phyloP scores from a whole-genome alignment of 2,797 vertebrate species.

The Okamejei kenojei region DNA sequence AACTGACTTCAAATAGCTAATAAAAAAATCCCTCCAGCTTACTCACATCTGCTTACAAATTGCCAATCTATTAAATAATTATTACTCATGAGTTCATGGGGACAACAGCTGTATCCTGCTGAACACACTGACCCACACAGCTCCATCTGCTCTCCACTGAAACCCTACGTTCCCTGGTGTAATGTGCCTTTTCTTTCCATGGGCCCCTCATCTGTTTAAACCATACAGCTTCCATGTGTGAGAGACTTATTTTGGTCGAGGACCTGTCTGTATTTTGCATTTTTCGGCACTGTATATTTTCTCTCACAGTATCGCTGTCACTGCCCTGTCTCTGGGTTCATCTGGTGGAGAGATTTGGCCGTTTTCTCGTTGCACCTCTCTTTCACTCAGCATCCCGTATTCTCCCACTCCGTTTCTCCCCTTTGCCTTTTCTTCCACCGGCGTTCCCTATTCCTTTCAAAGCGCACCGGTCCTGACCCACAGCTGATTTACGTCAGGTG shows the following conservation, averaged over 20 bases:
- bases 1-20: conserved; percentile 12
- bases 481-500: not conserved
- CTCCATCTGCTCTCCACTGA: not conserved
- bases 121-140: not conserved
- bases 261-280: not conserved
- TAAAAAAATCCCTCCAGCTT: not conserved
- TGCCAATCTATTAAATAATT: conserved; percentile 8
- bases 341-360: not conserved
- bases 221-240: conserved; percentile 16
- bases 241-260: not conserved
- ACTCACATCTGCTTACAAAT: conserved; percentile 30
- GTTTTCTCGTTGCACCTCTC: not conserved
- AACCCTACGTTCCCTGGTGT: not conserved
- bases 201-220: conserved; percentile 9
- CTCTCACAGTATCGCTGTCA: not conserved
- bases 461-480: not conserved
- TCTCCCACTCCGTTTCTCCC: not conserved
- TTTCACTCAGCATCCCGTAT: not conserved
- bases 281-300: not conserved
- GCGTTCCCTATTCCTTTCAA: not conserved
- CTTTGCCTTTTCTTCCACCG: not conserved
- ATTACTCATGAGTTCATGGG: conserved; percentile 17
- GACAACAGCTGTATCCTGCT: conserved; percentile 29
- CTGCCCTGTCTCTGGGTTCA: not conserved
- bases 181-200: not conserved